Base-by-base conservation (phyloP, 2,797 vertebrate genomes). In the Arctocebus calabarensis region DNA sequence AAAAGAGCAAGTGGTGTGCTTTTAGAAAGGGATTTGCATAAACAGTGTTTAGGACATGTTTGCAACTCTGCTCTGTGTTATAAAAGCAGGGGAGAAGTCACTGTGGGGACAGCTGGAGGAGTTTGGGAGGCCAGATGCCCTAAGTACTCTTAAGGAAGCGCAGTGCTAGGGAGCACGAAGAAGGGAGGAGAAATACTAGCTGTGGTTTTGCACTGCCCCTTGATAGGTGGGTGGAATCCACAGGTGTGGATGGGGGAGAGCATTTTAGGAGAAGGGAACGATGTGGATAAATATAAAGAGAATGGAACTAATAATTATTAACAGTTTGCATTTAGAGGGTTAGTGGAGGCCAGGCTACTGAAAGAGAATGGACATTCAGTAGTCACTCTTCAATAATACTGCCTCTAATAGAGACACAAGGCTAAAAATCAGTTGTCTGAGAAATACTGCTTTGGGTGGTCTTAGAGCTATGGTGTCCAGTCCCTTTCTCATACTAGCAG, bases 21-120 rank as follows among this genome's bases (percentile, higher is more conserved):
- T 95, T 96, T 89, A 84, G 70, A 52, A 78, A 84, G 48, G 52
- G 64, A 77, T 87, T 91, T 95, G 48, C 57, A 9, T 89, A 45
- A 20, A 75, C 20, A 55, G 75, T n/a, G 32, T 75, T 59, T 1
- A 10, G 84, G 77, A 90, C 79, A 45, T 20, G 29, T 79, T 73
- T 59, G 45, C 77, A 17, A 13, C 20, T 82, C 23, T 88, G 29
- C 77, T 93, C 48, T 71, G 3, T 57, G 32, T 87, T 94, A 37
- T 52, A 81, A 70, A 95, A 94, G n/a, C 77, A 68, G 84, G 55
- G 45, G 62, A 48, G 55, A 40, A 34, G 25, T 62, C 43, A 37
- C 81, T 52, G 9, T 52, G 45, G 43, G 83, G 68, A 93, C 74
- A 81, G 79, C 64, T 64, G 79, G 71, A 92, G 70, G 71, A 81